Evolutionary conservation across 2,113 vertebrate species (phyloP).

Genomic region (Typhlomys cinereus): DNA sequence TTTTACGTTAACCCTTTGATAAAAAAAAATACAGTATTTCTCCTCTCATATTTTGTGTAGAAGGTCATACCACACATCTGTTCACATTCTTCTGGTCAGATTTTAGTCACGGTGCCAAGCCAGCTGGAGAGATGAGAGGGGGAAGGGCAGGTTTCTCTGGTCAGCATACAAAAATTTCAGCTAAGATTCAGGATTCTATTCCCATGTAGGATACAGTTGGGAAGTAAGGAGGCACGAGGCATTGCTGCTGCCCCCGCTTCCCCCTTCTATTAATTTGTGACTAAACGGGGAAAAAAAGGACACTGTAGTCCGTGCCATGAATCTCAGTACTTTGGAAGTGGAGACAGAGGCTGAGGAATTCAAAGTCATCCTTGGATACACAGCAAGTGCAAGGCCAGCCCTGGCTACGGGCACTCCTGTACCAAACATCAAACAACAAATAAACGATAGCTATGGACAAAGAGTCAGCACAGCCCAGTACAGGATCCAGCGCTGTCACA

Average conservation of each 20-base stretch:
- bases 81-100: background rate
- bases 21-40: no score
- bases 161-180: no score
- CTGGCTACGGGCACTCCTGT: background rate
- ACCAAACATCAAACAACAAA: background rate
- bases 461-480: background rate
- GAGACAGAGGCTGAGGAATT: background rate
- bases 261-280: background rate
- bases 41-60: no score
- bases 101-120: background rate
- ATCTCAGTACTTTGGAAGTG: background rate
- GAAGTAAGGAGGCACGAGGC: background rate
- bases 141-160: background rate
- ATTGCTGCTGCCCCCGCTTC: background rate
- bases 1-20: no score
- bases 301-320: no score
- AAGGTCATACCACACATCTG: background rate
- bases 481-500: background rate
- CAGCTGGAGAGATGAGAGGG: background rate
- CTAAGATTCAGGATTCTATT: background rate
- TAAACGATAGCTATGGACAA: background rate
- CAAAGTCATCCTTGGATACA: background rate
- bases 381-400: background rate
- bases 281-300: background rate
- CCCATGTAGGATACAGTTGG: background rate